phyloP scores from a whole-genome alignment of 1,140 invertebrate species.

The Aphaenogaster rudis region DNA sequence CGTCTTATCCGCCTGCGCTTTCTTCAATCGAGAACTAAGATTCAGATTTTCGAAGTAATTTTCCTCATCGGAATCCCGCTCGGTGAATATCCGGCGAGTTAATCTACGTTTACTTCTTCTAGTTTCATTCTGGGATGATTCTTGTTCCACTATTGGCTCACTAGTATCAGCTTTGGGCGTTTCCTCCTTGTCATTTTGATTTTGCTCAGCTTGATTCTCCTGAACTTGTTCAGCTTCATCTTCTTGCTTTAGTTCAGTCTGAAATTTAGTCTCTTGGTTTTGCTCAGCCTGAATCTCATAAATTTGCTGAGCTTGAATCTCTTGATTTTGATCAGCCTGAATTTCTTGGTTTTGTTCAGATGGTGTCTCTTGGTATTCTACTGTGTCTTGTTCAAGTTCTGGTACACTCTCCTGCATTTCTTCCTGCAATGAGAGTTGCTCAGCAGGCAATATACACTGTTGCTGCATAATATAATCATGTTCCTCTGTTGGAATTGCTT shows the following conservation, averaged over 20 bases:
- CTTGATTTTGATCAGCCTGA: neutral
- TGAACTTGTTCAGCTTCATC: conserved; percentile 2
- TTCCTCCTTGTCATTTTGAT: neutral
- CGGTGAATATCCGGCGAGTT: conserved; percentile 50
- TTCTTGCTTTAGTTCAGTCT: neutral
- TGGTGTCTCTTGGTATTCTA: conserved; percentile 29
- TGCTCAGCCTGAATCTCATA: conserved; percentile 17
- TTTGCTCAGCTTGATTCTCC: conserved; percentile 18
- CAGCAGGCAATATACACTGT: conserved; percentile 62
- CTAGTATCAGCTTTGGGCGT: neutral
- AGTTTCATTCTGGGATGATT: conserved; percentile 63
- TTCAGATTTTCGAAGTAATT: conserved; percentile 86
- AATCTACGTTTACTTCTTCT: conserved; percentile 79
- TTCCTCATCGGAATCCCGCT: conserved; percentile 81
- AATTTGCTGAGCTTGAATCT: conserved; percentile 13
- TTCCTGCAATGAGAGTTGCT: conserved; percentile 4
- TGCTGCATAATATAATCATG: conserved; percentile 80
- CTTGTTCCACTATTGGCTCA: conserved; percentile 13
- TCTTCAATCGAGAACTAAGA: conserved; percentile 83
- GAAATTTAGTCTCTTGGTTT: neutral
- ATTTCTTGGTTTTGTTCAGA: conserved; percentile 41
- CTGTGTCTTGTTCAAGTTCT: conserved; percentile 32
- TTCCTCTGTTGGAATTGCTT: conserved; percentile 73
- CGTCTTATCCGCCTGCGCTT: conserved; percentile 76
- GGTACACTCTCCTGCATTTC: neutral